phyloP scores from a whole-genome alignment of 2,888 invertebrate genomes.

The Macrophya alboannulata region DNA sequence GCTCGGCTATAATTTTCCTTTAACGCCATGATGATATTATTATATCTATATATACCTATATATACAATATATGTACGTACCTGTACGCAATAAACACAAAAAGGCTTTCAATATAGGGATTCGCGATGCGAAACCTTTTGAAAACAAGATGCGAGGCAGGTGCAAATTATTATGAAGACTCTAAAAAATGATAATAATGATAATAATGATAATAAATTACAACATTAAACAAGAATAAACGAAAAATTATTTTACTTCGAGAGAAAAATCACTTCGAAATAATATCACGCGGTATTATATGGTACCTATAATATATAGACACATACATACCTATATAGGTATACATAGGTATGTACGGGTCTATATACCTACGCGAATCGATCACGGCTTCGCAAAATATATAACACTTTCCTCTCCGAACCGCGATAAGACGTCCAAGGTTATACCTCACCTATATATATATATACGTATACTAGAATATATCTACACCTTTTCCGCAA shows the following conservation, averaged over 20 bases:
- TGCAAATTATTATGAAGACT: background rate
- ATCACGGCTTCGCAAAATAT: background rate
- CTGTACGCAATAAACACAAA: conserved; percentile 2
- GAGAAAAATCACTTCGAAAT: background rate
- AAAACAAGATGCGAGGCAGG: background rate
- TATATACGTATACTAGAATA: background rate
- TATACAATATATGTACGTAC: background rate
- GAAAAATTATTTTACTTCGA: background rate
- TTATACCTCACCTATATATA: background rate
- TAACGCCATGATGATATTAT: background rate
- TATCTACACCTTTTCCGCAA: background rate
- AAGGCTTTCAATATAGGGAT: background rate
- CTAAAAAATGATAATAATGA: background rate
- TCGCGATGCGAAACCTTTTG: background rate
- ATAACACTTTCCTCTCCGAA: background rate
- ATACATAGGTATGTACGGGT: background rate
- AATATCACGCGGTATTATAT: conserved; percentile 1
- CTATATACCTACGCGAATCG: background rate
- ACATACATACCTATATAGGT: background rate
- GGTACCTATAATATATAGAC: background rate
- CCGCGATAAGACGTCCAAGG: background rate
- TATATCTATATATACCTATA: background rate
- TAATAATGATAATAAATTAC: no score
- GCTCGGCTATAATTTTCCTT: background rate
- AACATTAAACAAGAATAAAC: background rate